Evolutionary conservation across 1,140 invertebrate species (phyloP).

Genomic region (Lepidurus apus): DNA sequence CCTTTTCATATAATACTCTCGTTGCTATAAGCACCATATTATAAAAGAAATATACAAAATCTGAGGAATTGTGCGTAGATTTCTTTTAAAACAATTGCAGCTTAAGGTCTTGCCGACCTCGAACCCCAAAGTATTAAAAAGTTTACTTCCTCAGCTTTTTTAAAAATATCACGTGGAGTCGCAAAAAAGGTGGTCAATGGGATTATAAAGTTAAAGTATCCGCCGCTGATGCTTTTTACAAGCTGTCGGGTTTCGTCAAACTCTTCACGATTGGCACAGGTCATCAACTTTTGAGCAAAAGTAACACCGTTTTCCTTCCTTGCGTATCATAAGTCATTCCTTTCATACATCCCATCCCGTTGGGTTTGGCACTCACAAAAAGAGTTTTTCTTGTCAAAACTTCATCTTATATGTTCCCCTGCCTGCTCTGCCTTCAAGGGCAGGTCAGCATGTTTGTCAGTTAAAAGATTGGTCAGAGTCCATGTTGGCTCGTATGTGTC

Average conservation of each 20-base stretch:
- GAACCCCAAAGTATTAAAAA: background rate
- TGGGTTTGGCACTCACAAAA: background rate
- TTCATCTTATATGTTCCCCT: background rate
- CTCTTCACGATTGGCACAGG: conserved; percentile 12
- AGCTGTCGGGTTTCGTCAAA: background rate
- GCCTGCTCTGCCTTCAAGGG: background rate
- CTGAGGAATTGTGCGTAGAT: conserved; percentile 3
- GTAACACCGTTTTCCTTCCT: background rate
- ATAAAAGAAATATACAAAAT: conserved; percentile 12
- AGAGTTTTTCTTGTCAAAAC: background rate
- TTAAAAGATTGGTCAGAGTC: conserved; percentile 50
- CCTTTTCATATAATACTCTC: background rate
- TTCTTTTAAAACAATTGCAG: background rate
- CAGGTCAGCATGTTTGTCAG: background rate
- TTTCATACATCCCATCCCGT: background rate
- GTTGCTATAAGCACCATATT: conserved; percentile 10
- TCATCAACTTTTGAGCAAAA: conserved; percentile 3
- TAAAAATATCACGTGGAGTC: conserved; percentile 14
- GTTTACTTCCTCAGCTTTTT: background rate
- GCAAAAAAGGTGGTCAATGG: background rate
- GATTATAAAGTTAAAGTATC: background rate
- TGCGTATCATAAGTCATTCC: background rate
- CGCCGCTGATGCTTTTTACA: background rate
- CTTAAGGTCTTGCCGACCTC: background rate
- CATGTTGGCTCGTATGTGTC: conserved; percentile 52